A percentile compares a stretch with the other conserved stretches of the same genome.
Conservation (phyloP, 2,888 invertebrate species). For the Rotaria macrura region DNA sequence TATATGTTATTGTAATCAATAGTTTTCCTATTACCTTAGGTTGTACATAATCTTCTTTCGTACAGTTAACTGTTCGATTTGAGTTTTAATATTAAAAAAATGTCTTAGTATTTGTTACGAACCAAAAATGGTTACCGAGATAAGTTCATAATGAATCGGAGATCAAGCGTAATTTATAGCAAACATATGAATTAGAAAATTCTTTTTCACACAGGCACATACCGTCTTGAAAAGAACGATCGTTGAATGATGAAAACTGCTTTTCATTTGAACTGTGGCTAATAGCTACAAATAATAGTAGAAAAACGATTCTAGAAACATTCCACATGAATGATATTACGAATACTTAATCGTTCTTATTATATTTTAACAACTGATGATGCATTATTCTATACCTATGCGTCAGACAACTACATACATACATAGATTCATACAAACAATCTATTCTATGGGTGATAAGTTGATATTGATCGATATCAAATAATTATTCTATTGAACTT, state of each 20-base stretch:
- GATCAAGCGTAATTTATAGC: not conserved
- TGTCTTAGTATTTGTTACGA: not conserved
- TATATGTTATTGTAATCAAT: not conserved
- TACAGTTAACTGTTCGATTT: not conserved
- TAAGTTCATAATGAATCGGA: not conserved
- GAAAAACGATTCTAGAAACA: not conserved
- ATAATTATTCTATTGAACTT: not conserved
- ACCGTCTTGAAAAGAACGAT: not conserved
- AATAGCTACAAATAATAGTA: not conserved
- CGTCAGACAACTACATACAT: not conserved
- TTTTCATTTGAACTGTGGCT: not conserved
- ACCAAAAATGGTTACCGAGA: not conserved
- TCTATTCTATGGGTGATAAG: not conserved
- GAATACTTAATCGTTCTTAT: not conserved
- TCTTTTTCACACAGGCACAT: not conserved
- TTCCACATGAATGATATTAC: no score
- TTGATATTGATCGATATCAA: not conserved
- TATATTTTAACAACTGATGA: not conserved
- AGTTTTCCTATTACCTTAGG: not conserved
- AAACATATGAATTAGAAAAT: not conserved
- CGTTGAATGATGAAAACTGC: not conserved
- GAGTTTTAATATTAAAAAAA: not conserved
- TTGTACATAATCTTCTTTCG: not conserved
- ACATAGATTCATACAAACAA: not conserved
- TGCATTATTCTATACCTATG: not conserved